A percentile compares a stretch with the other conserved stretches of the same genome.
Evolutionary conservation across 1,140 invertebrate species (phyloP).

Genomic region (Notospermus geniculatus): DNA sequence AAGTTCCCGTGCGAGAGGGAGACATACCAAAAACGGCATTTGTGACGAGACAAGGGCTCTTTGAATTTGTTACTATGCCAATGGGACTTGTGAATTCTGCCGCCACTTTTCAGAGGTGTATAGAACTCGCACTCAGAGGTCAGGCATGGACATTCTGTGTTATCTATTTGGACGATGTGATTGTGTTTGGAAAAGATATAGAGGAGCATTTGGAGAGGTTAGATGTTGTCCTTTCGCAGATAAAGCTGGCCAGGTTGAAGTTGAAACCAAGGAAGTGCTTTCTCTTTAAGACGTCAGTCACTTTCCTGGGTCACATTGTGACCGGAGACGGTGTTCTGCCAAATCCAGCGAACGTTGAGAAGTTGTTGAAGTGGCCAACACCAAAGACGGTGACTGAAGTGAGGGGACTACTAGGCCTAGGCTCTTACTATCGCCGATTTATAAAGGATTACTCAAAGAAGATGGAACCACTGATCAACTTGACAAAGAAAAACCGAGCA

Average conservation of each 20-base stretch:
- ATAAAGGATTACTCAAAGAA: constrained; percentile 25
- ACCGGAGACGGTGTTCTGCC: constrained; percentile 15
- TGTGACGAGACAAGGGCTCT: neutral
- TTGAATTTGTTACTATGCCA: neutral
- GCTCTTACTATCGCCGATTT: constrained; percentile 55
- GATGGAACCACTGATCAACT: constrained; percentile 14
- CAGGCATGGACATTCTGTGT: neutral
- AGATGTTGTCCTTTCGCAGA: neutral
- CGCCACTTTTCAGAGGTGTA: constrained; percentile 24
- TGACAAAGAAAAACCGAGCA: constrained; percentile 9
- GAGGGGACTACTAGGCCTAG: constrained; percentile 47
- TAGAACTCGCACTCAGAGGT: constrained; percentile 12
- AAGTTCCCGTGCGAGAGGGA: constrained; percentile 1
- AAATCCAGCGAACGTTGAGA: constrained; percentile 42
- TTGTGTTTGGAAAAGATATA: neutral
- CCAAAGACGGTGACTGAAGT: constrained; percentile 48
- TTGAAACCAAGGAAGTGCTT: constrained; percentile 54
- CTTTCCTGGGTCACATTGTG: constrained; percentile 25
- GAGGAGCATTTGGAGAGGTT: neutral
- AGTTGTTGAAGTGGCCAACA: constrained; percentile 45
- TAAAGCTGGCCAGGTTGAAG: constrained; percentile 36
- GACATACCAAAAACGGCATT: constrained; percentile 8
- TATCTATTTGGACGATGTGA: constrained; percentile 9
- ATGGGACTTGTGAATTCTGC: constrained; percentile 12
- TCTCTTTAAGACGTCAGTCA: constrained; percentile 39